phyloP scores from a whole-genome alignment of 2,888 invertebrate species.

The Coenonympha glycerion region DNA sequence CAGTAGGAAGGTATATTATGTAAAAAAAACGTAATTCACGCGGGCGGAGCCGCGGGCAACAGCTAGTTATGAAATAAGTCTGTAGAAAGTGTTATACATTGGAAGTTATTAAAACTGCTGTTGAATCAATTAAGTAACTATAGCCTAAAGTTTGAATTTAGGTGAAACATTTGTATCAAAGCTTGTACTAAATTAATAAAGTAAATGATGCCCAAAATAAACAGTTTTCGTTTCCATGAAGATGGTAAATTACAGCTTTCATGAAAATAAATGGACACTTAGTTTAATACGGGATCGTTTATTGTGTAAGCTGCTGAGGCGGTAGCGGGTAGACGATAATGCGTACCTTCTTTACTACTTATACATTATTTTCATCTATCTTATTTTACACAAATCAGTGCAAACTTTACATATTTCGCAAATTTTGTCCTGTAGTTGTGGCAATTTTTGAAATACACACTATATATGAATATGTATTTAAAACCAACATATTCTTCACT shows the following conservation, averaged over 20 bases:
- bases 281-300: constrained; percentile 10
- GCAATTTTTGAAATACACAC: not conserved
- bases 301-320: constrained; percentile 4
- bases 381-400: not conserved
- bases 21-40: too few relatives aligned
- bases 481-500: too few relatives aligned
- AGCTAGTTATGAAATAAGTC: too few relatives aligned
- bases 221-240: constrained; percentile 11
- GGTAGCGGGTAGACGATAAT: constrained; percentile 1
- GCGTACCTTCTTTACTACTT: not conserved
- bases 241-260: constrained; percentile 13
- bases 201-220: constrained; percentile 6
- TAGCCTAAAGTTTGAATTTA: not conserved
- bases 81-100: too few relatives aligned
- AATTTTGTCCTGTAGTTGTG: too few relatives aligned
- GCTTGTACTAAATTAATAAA: not conserved
- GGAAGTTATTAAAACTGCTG: too few relatives aligned
- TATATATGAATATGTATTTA: not conserved
- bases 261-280: constrained; percentile 13
- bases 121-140: too few relatives aligned
- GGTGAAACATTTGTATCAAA: not conserved
- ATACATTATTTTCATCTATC: constrained; percentile 4
- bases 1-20: too few relatives aligned
- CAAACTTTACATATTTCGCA: too few relatives aligned
- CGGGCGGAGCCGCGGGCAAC: too few relatives aligned